Conservation (phyloP, 1,140 invertebrate species). For the Drosophila truncata region DNA sequence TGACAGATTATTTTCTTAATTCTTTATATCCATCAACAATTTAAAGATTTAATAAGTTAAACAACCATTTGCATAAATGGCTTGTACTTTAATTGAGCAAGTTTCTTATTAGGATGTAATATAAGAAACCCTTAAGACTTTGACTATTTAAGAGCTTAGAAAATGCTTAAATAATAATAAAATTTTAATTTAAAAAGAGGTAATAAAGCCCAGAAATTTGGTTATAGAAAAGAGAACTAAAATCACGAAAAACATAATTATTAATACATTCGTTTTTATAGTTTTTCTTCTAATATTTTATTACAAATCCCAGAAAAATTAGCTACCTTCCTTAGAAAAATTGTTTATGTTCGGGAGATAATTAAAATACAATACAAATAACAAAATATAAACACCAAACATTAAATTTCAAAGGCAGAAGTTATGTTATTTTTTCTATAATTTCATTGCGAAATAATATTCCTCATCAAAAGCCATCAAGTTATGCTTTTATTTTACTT, state of each 20-base stretch:
- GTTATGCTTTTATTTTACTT: conserved; percentile 30
- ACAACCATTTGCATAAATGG: neutral
- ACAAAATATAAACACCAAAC: neutral
- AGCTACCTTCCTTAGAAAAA: too few relatives aligned
- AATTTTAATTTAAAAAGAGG: neutral
- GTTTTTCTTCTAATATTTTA: too few relatives aligned
- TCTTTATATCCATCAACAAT: neutral
- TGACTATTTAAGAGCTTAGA: neutral
- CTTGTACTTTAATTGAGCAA: neutral
- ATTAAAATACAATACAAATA: neutral
- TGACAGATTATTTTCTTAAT: too few relatives aligned
- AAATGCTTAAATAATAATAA: neutral
- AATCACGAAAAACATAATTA: neutral
- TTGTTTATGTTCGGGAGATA: neutral
- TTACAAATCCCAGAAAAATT: accelerated
- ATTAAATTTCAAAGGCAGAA: neutral
- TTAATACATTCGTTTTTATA: too few relatives aligned
- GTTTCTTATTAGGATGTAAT: neutral
- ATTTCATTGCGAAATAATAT: neutral
- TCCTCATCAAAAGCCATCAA: conserved; percentile 12
- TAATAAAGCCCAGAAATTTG: neutral
- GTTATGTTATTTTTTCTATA: neutral
- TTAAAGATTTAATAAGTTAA: neutral
- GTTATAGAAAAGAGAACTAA: neutral
- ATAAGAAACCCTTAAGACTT: neutral